Percentiles rank a stretch among this genome's conserved stretches.
phyloP scores from a whole-genome alignment of 2,113 vertebrate genomes.

The Pardalotus punctatus region DNA sequence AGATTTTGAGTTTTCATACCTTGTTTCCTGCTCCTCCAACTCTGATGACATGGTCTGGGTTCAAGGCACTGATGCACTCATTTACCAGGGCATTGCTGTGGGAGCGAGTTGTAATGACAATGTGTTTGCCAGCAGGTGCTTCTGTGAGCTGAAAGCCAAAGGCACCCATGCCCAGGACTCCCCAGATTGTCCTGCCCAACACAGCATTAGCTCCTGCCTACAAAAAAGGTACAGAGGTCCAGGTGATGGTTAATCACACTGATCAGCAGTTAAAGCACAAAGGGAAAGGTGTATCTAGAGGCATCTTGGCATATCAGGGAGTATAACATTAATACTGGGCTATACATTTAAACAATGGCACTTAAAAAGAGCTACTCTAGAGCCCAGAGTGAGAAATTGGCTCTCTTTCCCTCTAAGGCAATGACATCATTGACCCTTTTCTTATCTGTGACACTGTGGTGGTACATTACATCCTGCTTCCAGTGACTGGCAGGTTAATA shows the following conservation, averaged over 20 bases:
- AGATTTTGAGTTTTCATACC: slow-evolving; percentile 64
- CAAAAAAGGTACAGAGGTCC: not conserved
- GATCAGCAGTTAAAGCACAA: not conserved
- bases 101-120: slow-evolving; percentile 91
- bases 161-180: slow-evolving; percentile 86
- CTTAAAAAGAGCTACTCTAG: not conserved
- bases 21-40: slow-evolving; percentile 98
- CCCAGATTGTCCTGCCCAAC: slow-evolving; percentile 94
- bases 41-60: slow-evolving; percentile 85
- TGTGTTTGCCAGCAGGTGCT: slow-evolving; percentile 82
- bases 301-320: not conserved
- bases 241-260: not conserved
- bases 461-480: not conserved
- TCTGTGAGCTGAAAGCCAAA: slow-evolving; percentile 93
- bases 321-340: not conserved
- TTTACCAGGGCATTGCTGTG: slow-evolving; percentile 91
- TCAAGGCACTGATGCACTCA: slow-evolving; percentile 88
- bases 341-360: not conserved
- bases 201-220: slow-evolving; percentile 81
- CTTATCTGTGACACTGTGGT: not conserved
- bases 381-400: not conserved
- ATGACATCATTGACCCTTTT: not conserved
- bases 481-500: not conserved
- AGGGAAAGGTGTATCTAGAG: not conserved
- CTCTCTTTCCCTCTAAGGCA: not conserved